phyloP scores from a whole-genome alignment of 92 coral and sea anemone species.

The Zoanthus solanderi region DNA sequence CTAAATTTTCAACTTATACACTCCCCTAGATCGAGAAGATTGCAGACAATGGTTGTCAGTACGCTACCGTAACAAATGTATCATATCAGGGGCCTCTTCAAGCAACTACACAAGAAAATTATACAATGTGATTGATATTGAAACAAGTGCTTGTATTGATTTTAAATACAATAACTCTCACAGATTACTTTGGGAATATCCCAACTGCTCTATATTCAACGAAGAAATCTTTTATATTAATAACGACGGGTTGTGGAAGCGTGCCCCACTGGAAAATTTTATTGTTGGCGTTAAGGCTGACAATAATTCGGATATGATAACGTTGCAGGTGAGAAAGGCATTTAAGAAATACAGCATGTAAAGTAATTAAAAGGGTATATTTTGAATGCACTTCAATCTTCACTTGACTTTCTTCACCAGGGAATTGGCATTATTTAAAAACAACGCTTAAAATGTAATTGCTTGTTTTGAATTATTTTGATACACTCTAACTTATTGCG shows the following conservation, averaged over 20 bases:
- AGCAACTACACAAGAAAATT: not conserved
- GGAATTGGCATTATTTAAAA: too few species aligned
- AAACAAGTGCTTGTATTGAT: not conserved
- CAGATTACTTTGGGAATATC: not conserved
- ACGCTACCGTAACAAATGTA: not conserved
- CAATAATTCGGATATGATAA: not conserved
- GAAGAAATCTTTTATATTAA: not conserved
- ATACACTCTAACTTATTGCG: too few species aligned
- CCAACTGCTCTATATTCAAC: not conserved
- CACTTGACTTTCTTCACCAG: too few species aligned
- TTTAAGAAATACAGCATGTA: too few species aligned
- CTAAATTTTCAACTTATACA: not conserved
- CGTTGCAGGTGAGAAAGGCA: not conserved
- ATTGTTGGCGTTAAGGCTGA: not conserved
- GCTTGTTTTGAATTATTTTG: too few species aligned
- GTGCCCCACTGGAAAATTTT: not conserved
- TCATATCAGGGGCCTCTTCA: not conserved
- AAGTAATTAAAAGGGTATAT: too few species aligned
- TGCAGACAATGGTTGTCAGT: not conserved
- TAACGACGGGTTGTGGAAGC: not conserved
- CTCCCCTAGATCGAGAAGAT: not conserved
- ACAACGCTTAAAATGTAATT: too few species aligned
- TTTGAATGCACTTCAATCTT: too few species aligned
- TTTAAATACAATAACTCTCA: not conserved
- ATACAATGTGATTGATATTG: not conserved